Evolutionary conservation across 2,888 invertebrate species (phyloP).

Genomic region (Cantharis flavilabris): DNA sequence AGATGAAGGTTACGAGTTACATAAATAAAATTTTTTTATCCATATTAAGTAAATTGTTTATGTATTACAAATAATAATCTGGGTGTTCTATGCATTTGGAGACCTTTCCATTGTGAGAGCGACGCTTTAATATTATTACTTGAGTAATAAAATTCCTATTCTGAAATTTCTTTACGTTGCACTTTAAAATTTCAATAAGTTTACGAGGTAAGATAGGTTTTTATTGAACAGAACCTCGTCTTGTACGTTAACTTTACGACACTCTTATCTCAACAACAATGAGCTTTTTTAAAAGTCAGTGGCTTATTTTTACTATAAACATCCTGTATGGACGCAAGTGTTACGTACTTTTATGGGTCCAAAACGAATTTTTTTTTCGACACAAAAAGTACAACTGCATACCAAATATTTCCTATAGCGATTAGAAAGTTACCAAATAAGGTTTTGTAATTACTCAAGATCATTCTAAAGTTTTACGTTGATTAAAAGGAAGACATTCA

Average conservation of each 20-base stretch:
- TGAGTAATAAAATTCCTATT: not conserved
- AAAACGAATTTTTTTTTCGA: not conserved
- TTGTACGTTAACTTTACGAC: not conserved
- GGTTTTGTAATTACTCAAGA: not conserved
- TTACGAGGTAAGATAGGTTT: not conserved
- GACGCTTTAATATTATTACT: not conserved
- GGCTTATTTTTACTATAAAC: not conserved
- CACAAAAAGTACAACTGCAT: not conserved
- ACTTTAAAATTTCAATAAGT: not conserved
- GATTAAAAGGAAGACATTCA: too few species aligned
- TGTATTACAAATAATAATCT: not conserved
- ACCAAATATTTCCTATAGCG: not conserved
- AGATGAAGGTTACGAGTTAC: not conserved
- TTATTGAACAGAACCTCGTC: not conserved
- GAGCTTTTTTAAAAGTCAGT: not conserved
- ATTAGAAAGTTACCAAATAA: not conserved
- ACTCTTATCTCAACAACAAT: not conserved
- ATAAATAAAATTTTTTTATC: not conserved
- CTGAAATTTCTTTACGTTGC: not conserved
- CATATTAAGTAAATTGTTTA: not conserved
- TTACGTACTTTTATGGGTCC: not conserved
- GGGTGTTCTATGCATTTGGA: not conserved
- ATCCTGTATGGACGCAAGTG: not conserved
- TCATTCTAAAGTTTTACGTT: too few species aligned
- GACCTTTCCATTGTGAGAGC: not conserved